These are phyloP conservation scores for Tyrannus savana DNA, from an alignment of 2,113 vertebrate genomes.

Conservation along the genomic window DNA sequence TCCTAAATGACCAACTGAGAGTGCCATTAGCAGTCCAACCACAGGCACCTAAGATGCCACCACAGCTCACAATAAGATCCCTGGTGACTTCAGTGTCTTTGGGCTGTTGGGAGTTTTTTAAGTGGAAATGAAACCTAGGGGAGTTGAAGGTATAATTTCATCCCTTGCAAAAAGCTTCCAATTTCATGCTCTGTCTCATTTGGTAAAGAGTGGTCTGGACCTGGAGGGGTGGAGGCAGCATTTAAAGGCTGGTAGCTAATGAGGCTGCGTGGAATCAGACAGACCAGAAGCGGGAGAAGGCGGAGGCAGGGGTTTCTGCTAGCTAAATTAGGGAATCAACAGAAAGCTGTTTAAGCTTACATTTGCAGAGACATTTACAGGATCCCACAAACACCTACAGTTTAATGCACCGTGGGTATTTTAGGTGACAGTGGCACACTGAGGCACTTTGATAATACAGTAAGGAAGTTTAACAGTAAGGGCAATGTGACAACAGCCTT, in stretches of 20 bases:
- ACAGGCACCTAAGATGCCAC: neutral
- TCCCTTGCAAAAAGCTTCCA: neutral
- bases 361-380: constrained; percentile 18
- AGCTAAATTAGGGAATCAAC: neutral
- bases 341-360: neutral
- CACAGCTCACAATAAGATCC: neutral
- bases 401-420: neutral
- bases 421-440: neutral
- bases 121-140: neutral
- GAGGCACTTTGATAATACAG: neutral
- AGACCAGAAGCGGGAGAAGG: neutral
- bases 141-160: neutral
- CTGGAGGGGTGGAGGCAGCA: neutral
- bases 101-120: neutral
- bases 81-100: neutral
- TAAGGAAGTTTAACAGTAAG: neutral
- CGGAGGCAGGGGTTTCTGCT: neutral
- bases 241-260: neutral
- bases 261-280: neutral
- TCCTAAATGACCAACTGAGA: neutral
- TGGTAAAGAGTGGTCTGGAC: neutral
- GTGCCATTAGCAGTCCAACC: neutral
- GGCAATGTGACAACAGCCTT: neutral
- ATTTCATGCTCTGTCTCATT: neutral
- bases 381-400: constrained; percentile 11